Evolutionary conservation across 1,140 invertebrate genomes (phyloP), one percentile per base, ranked within the genome.

Genomic region (Calycopis cecrops): DNA sequence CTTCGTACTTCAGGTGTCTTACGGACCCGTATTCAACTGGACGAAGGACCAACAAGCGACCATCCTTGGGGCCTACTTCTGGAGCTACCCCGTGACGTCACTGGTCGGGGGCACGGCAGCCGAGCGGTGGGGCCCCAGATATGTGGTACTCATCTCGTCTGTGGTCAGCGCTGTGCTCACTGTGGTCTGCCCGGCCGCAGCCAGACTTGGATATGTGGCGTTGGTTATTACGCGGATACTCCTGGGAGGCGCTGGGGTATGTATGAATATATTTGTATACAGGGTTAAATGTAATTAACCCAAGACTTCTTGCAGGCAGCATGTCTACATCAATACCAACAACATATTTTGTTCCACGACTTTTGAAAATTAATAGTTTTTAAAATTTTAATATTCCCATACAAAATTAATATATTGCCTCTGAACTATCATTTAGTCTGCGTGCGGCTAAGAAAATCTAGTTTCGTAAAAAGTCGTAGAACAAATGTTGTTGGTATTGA

Each of bases 21-120:
- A 63, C 17, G 73, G 67, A 17, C 68, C 67, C 9, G 52, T 65
- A 12, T 92, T 88, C 57, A 84, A 90, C 33, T 93, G 92, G 92
- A 87, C 87, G 37, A 77, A 88, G 21, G 82, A 89, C 40, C 77
- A 91, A 18, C 92, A 94, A 83, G 92, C 92, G 0, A 67, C 91
- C 1, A 88, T 94, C 21, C 71, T 94, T 4, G 89, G 91, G 0
- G 89, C 90, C 0, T 94, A 94, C 60, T 94, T 93, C 72, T 93
- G 91, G 88, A 92, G 73, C 28, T 92, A 88, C 55, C 82, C 90
- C 28, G 60, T 90, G 59, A 91, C 75, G 37, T 92, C 73, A 57
- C 71, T 93, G 55, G 89, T 92, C 0, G 93, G 92, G 1, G 94
- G 94, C 3, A 89, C 92, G 56, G 77, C 95, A 33, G 92, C 94